phyloP scores from a whole-genome alignment of 1,140 invertebrate species.

The Dendroctonus ponderosae region DNA sequence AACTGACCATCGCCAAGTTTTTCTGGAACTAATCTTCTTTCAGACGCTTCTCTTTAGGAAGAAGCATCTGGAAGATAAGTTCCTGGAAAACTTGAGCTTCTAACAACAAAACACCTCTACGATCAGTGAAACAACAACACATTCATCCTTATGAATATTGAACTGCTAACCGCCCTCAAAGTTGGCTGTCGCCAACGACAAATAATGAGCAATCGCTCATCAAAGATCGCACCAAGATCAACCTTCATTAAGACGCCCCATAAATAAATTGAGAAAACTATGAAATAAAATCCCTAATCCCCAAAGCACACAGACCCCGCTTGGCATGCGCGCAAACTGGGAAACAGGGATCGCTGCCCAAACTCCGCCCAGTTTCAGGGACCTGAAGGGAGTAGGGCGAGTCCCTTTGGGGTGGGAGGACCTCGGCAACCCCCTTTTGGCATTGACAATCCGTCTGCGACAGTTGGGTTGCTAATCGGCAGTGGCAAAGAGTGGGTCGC shows the following conservation, averaged over 20 bases:
- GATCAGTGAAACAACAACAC: too few relatives aligned
- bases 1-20: too few relatives aligned
- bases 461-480: slow-evolving; percentile 3
- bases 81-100: too few relatives aligned
- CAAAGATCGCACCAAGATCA: too few relatives aligned
- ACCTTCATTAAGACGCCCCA: not conserved
- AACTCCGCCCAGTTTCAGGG: slow-evolving; percentile 11
- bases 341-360: not conserved
- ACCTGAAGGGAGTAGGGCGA: slow-evolving; percentile 15
- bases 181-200: too few relatives aligned
- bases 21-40: too few relatives aligned
- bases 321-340: not conserved
- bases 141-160: too few relatives aligned
- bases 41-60: too few relatives aligned
- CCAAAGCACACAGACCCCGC: not conserved
- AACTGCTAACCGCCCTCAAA: too few relatives aligned
- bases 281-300: slow-evolving; percentile 1
- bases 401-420: slow-evolving; percentile 22
- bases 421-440: slow-evolving; percentile 18
- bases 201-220: too few relatives aligned
- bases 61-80: too few relatives aligned
- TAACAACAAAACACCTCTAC: too few relatives aligned
- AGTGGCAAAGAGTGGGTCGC: not conserved
- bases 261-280: not conserved
- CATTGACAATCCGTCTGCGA: slow-evolving; percentile 28